Evolutionary conservation across 2,113 vertebrate genomes (phyloP).

Genomic region (Mormyrus lacerda): DNA sequence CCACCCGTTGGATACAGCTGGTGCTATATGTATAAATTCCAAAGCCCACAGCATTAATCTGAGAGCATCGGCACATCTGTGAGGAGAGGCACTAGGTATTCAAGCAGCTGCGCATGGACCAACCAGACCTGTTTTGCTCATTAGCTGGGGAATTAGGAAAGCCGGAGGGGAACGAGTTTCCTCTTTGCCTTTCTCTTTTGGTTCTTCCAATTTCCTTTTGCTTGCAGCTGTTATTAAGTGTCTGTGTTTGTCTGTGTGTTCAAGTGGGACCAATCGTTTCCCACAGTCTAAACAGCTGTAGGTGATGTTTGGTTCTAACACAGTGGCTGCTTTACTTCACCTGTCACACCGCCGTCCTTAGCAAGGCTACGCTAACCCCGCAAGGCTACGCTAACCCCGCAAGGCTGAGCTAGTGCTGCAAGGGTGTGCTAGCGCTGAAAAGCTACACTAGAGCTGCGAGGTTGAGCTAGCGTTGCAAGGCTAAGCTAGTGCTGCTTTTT

Average conservation of each 20-base stretch:
- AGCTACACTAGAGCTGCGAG: background rate
- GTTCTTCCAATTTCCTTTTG: conserved; percentile 20
- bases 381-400: background rate
- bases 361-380: background rate
- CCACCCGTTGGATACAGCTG: background rate
- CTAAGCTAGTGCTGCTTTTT: background rate
- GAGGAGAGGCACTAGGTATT: conserved; percentile 26
- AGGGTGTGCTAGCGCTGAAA: background rate
- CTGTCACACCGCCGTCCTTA: background rate
- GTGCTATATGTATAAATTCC: background rate
- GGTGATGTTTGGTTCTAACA: background rate
- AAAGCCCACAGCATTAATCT: background rate
- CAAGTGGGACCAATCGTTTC: conserved; percentile 11
- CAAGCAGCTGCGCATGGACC: conserved; percentile 25
- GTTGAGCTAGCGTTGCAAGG: background rate
- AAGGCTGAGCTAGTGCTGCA: background rate
- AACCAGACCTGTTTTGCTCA: conserved; percentile 23
- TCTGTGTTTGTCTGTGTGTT: conserved; percentile 11
- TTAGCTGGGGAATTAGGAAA: conserved; percentile 24
- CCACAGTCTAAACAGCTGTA: background rate
- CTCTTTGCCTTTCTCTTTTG: conserved; percentile 18
- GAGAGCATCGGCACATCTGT: background rate
- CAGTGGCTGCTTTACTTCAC: background rate
- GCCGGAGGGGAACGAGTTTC: conserved; percentile 10
- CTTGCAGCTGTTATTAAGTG: conserved; percentile 10